These are phyloP conservation scores for Brachyistius frenatus DNA, from an alignment of 2,113 vertebrate genomes.

Conservation along the genomic window DNA sequence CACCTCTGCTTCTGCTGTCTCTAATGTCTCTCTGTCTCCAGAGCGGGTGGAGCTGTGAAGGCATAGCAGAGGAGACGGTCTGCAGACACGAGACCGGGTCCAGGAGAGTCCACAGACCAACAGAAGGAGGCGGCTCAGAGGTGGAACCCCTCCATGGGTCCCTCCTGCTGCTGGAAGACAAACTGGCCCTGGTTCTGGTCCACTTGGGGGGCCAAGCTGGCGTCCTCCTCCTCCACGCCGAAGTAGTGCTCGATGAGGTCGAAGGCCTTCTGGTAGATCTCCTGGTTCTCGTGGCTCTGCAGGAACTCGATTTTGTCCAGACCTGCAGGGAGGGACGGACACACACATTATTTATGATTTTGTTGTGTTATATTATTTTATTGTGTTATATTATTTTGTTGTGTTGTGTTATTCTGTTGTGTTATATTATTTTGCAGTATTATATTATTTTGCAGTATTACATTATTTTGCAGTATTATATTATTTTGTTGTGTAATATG, in stretches of 20 bases:
- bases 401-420: no score
- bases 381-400: no score
- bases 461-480: no score
- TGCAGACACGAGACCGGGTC: conserved; percentile 8
- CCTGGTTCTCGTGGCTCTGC: conserved; percentile 98
- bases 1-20: conserved; percentile 28
- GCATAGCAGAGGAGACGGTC: neutral
- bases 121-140: conserved; percentile 62
- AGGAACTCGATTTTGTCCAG: conserved; percentile 99
- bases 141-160: conserved; percentile 99
- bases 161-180: conserved; percentile 96
- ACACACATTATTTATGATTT: no score
- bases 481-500: no score
- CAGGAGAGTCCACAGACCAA: neutral
- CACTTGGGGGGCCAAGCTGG: conserved; percentile 91
- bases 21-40: conserved; percentile 21
- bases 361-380: no score
- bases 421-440: no score
- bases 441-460: no score
- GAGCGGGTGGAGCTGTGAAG: conserved; percentile 6
- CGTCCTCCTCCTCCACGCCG: conserved; percentile 94
- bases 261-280: conserved; percentile 99
- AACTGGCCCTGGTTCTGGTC: conserved; percentile 88
- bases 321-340: conserved; percentile 78
- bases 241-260: conserved; percentile 99